These are phyloP conservation scores for Drosophila equinoxialis DNA, from an alignment of 1,140 invertebrate genomes.

Conservation along the genomic window DNA sequence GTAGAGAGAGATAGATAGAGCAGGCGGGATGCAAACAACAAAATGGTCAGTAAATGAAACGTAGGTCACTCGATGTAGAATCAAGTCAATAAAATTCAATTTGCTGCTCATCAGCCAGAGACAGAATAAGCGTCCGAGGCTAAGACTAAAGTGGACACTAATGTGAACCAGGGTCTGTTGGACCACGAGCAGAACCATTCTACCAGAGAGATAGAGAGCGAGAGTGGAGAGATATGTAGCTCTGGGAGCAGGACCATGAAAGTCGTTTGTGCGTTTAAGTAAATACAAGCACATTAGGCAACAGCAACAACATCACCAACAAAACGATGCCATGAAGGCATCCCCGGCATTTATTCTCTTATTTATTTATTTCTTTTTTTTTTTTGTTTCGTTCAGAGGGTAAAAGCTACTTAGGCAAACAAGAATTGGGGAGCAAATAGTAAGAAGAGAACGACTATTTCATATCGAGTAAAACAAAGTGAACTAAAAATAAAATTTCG, in stretches of 20 bases:
- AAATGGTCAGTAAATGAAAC: constrained; percentile 62
- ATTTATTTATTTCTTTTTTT: background rate
- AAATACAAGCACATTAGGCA: constrained; percentile 59
- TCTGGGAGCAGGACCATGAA: constrained; percentile 25
- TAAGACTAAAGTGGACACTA: constrained; percentile 40
- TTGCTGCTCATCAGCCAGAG: constrained; percentile 67
- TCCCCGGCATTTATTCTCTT: constrained; percentile 17
- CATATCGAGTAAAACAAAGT: constrained; percentile 1
- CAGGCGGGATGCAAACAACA: constrained; percentile 16
- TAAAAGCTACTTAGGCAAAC: constrained; percentile 38
- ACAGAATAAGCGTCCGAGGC: constrained; percentile 21
- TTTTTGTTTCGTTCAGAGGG: background rate
- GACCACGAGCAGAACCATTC: background rate
- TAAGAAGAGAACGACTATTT: background rate
- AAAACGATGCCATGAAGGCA: constrained; percentile 1
- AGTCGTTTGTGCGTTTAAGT: constrained; percentile 55
- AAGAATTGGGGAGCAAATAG: constrained; percentile 12
- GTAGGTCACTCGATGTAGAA: constrained; percentile 33
- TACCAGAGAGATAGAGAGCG: background rate
- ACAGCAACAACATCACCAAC: constrained; percentile 29
- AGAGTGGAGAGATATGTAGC: too few relatives aligned
- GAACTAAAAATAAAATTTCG: too few relatives aligned
- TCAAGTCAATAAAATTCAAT: constrained; percentile 79
- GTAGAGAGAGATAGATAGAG: background rate
- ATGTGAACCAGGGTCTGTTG: constrained; percentile 17